Evolutionary conservation across 2,888 invertebrate species (phyloP).

Genomic region (Aphodius granarius): DNA sequence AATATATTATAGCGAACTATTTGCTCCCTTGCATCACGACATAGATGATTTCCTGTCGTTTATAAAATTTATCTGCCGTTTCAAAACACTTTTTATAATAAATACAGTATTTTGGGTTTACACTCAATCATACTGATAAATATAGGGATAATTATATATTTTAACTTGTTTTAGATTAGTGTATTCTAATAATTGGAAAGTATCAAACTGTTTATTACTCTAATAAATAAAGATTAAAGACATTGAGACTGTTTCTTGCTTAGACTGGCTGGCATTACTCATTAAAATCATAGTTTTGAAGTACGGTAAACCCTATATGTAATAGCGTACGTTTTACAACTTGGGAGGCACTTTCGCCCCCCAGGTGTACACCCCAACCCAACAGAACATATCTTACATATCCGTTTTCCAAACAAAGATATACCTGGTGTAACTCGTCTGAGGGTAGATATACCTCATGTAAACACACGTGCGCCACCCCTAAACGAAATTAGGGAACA

Average conservation of each 20-base stretch:
- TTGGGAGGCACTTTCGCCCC: background rate
- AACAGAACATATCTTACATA: constrained; percentile 2
- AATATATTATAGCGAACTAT: background rate
- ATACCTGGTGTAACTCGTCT: background rate
- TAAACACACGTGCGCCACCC: background rate
- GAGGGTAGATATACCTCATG: background rate
- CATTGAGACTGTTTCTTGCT: no score
- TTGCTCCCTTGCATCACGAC: background rate
- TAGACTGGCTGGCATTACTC: no score
- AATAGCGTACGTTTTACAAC: background rate
- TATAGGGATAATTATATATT: no score
- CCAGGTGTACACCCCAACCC: constrained; percentile 7
- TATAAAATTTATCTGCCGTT: background rate
- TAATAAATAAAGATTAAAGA: no score
- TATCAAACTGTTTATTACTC: no score
- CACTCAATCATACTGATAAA: no score
- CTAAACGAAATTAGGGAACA: constrained; percentile 5
- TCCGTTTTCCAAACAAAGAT: constrained; percentile 10
- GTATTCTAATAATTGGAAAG: no score
- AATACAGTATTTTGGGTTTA: background rate
- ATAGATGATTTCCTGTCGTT: background rate
- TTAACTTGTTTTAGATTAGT: no score
- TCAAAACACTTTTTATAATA: no score
- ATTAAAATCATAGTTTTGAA: no score
- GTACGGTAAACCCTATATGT: no score